Conservation (phyloP, 1,140 invertebrate genomes). For the Apis cerana region DNA sequence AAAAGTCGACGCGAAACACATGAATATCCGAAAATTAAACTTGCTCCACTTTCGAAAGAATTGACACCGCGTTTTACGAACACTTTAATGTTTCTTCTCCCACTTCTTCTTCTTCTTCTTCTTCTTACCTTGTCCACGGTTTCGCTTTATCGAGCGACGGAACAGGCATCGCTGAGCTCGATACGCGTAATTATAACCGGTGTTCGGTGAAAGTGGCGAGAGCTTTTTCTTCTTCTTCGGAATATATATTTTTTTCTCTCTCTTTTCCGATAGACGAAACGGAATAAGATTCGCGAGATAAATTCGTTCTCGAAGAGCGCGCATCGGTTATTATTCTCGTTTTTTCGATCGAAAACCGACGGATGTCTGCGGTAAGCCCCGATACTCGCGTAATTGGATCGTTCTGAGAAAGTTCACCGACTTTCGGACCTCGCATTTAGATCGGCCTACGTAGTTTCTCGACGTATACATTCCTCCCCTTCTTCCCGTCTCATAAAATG, state of each 20-base stretch:
- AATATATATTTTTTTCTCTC: no score
- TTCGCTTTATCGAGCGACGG: no score
- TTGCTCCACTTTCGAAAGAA: slow-evolving; percentile 67
- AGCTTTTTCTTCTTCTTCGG: no score
- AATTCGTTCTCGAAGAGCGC: background rate
- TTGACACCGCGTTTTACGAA: slow-evolving; percentile 15
- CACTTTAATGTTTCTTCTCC: background rate
- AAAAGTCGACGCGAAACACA: background rate
- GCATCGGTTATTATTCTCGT: background rate
- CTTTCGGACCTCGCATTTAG: background rate
- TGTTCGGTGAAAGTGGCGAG: no score
- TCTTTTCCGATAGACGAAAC: background rate
- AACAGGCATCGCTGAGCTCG: no score
- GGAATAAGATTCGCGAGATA: no score
- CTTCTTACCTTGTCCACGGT: no score
- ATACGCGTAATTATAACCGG: no score
- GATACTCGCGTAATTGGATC: slow-evolving; percentile 58
- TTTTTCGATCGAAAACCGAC: slow-evolving; percentile 45
- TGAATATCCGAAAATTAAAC: slow-evolving; percentile 64
- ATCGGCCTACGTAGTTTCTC: background rate
- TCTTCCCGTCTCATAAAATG: no score
- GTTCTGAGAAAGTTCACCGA: slow-evolving; percentile 55
- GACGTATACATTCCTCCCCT: background rate
- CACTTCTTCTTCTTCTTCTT: no score
- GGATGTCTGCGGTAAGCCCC: slow-evolving; percentile 57